Evolutionary conservation across 2,888 invertebrate genomes (phyloP).

Genomic region (Nasonovia ribisnigri): DNA sequence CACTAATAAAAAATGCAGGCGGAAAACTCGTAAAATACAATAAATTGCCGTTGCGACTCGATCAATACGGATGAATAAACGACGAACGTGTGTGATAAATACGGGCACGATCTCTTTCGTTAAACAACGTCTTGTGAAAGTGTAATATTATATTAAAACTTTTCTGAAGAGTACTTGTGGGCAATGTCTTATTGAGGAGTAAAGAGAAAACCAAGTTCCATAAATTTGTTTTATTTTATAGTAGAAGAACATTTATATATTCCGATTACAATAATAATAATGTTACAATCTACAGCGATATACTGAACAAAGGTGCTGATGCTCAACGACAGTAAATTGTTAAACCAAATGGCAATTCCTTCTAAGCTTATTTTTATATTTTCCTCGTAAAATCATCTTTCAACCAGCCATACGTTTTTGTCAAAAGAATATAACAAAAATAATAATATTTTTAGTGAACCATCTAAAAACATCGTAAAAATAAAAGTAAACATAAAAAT

Average conservation of each 20-base stretch:
- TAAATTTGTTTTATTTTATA: background rate
- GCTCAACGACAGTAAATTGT: background rate
- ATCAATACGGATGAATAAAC: background rate
- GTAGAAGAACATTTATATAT: background rate
- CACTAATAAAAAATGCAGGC: background rate
- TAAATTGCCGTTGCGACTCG: background rate
- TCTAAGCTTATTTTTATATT: too few relatives aligned
- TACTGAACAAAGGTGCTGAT: background rate
- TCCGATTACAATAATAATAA: background rate
- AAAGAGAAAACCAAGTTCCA: background rate
- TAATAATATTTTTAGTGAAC: background rate
- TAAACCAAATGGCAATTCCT: background rate
- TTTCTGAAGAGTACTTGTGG: background rate
- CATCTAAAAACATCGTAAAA: background rate
- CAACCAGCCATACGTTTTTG: background rate
- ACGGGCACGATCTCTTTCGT: background rate
- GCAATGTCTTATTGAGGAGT: background rate
- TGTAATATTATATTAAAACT: background rate
- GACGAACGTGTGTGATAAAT: background rate
- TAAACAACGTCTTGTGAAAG: background rate
- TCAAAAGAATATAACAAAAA: background rate
- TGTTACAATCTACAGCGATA: background rate
- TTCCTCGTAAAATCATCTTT: background rate
- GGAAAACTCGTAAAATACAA: constrained; percentile 2
- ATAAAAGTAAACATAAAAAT: background rate